phyloP scores from a whole-genome alignment of 2,797 vertebrate species.

The Cirrhinus mrigala region DNA sequence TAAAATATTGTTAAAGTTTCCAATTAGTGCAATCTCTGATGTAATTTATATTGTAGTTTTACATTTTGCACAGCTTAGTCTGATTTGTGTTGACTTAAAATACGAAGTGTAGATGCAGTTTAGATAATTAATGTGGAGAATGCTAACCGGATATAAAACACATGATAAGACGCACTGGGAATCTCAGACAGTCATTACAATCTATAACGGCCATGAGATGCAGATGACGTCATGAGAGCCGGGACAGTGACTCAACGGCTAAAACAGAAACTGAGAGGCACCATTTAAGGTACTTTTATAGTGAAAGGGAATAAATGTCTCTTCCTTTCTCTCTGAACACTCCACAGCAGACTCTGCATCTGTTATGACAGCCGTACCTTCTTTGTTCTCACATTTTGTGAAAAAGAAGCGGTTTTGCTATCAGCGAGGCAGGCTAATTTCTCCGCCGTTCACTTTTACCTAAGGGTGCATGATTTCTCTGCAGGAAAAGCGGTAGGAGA shows the following conservation, averaged over 20 bases:
- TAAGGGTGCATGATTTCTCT: constrained; percentile 36
- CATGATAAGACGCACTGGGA: background rate
- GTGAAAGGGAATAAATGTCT: constrained; percentile 30
- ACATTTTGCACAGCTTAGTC: background rate
- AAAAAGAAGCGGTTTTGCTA: constrained; percentile 42
- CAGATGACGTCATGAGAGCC: background rate
- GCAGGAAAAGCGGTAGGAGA: constrained; percentile 17
- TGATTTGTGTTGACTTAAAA: background rate
- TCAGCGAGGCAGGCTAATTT: constrained; percentile 39
- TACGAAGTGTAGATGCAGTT: background rate
- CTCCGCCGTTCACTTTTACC: constrained; percentile 10
- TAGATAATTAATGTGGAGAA: background rate
- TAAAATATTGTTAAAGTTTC: background rate
- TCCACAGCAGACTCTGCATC: constrained; percentile 36
- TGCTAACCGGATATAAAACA: background rate
- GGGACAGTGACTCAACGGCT: background rate
- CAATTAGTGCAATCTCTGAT: background rate
- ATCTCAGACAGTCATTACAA: background rate
- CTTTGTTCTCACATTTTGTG: constrained; percentile 37
- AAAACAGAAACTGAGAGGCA: background rate
- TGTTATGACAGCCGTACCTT: constrained; percentile 53
- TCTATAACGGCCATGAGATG: background rate
- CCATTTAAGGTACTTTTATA: background rate
- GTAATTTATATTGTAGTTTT: background rate
- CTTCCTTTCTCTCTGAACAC: constrained; percentile 7